Base-by-base conservation (phyloP, 2,797 vertebrate genomes). In the Carcharodon carcharias region DNA sequence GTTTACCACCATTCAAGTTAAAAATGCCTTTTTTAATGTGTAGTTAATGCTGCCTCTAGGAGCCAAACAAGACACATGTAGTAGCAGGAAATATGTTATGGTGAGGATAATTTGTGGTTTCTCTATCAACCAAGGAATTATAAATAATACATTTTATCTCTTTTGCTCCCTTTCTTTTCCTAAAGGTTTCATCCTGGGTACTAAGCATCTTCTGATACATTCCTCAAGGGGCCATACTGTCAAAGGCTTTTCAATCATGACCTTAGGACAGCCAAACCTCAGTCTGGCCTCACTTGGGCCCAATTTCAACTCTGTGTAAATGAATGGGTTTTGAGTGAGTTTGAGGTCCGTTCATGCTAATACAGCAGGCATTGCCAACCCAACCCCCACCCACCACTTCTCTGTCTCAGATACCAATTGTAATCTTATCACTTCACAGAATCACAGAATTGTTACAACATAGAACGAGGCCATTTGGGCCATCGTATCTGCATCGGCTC, bases 31-130 rank as follows among this genome's bases (percentile, higher is more conserved):
- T 58, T 58, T 31, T 77, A 35, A 56, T n/a, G 28, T 91, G 28
- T 35, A 91, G 45, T 80, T 85, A 85, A 50, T 85, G 58, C 14
- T 91, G 56, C n/a, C 88, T 63, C n/a, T 63, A 28, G 88, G 28
- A 91, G 88, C 56, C 58, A 61, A 61, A 35, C 28, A 91, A 91
- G 80, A n/a, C 31, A 16, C 88, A 18, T 91, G 54, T 35, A 82
- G 80, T 7, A 82, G 40, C 82, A n/a, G 58, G 31, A 18, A 91
- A 63, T 61, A 91, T 63, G 88, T 35, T 91, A 91, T 16, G 1
- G 54, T 12, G 31, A 91, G 88, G 88, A 91, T 91, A 61, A 35
- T 91, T 58, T 91, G 88, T 91, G 58, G 88, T 61, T 91, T 91
- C 31, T 61, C 28, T n/a, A 63, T 18, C 12, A n/a, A 16, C 56